Evolutionary conservation across 2,888 invertebrate genomes (phyloP).

Genomic region (Monopis laevigella): DNA sequence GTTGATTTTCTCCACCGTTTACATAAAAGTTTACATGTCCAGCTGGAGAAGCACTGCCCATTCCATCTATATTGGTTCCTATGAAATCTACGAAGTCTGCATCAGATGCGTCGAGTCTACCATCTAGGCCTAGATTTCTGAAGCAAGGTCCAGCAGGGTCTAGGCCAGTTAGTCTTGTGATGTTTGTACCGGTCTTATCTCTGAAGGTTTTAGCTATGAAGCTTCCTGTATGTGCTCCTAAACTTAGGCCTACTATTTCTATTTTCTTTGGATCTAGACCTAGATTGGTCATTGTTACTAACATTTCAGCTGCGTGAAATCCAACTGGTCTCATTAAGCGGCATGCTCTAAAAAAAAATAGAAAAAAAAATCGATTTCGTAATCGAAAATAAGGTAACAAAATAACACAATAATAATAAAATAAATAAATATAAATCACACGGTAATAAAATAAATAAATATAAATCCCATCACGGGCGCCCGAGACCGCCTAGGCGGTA

Average conservation of each 20-base stretch:
- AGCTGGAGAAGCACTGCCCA: constrained; percentile 22
- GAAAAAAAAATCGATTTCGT: no score
- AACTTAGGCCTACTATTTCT: constrained; percentile 22
- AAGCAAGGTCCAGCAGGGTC: constrained; percentile 25
- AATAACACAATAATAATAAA: no score
- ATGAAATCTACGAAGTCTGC: constrained; percentile 24
- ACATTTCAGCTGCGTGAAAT: constrained; percentile 21
- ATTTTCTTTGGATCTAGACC: constrained; percentile 23
- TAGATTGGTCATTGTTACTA: constrained; percentile 19
- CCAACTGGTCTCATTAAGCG: constrained; percentile 21
- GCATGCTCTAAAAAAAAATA: constrained; percentile 17
- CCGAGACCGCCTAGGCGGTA: no score
- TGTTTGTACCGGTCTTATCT: constrained; percentile 21
- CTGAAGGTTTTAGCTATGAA: constrained; percentile 23
- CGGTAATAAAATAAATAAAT: no score
- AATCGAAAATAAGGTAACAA: no score
- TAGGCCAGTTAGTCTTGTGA: constrained; percentile 22
- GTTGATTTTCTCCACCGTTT: constrained; percentile 34
- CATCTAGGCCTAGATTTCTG: constrained; percentile 20
- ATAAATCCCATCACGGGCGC: no score
- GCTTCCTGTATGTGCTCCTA: constrained; percentile 23
- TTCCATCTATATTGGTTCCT: constrained; percentile 23
- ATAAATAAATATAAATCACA: no score
- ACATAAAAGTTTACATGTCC: constrained; percentile 27
- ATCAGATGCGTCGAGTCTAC: constrained; percentile 23